These are phyloP conservation scores for Capricornis sumatraensis DNA, from an alignment of 2,113 vertebrate species.

Conservation along the genomic window DNA sequence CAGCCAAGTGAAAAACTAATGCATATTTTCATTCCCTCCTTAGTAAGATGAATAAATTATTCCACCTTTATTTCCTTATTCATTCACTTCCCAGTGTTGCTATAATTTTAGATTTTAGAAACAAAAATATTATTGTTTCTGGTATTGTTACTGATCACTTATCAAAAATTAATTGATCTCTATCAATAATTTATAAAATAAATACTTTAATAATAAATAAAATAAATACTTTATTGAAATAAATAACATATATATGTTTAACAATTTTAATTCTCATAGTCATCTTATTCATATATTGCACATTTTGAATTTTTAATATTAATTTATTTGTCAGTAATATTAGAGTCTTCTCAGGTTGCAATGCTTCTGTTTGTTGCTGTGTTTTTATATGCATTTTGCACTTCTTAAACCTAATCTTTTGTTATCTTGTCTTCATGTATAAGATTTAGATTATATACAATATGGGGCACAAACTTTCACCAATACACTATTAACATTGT, in stretches of 20 bases:
- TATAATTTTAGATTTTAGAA: neutral
- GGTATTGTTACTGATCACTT: neutral
- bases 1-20: neutral
- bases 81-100: neutral
- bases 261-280: neutral
- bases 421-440: neutral
- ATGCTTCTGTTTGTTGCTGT: neutral
- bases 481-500: neutral
- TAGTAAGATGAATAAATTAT: neutral
- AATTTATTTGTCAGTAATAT: neutral
- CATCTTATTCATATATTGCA: neutral
- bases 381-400: neutral
- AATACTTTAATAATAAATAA: neutral
- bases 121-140: neutral
- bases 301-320: neutral
- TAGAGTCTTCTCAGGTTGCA: neutral
- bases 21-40: neutral
- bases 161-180: neutral
- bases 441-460: neutral
- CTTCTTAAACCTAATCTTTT: neutral
- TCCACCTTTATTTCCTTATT: neutral
- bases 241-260: neutral
- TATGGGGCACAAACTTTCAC: neutral
- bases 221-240: neutral
- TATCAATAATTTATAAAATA: neutral